Evolutionary conservation across 2,888 invertebrate genomes (phyloP).

Genomic region (Drosophila fulvimacula): DNA sequence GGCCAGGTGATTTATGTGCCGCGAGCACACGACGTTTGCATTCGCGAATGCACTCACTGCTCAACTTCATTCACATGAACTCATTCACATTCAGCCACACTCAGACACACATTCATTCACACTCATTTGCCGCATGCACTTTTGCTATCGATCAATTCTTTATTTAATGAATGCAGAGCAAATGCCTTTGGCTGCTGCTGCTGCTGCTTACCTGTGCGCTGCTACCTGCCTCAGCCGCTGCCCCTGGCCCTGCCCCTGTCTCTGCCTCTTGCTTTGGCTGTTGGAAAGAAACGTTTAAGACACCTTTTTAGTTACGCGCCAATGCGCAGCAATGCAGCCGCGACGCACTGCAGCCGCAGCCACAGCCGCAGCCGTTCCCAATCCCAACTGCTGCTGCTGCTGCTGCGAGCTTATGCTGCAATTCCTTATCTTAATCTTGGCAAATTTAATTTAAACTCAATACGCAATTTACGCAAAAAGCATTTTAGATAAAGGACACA

Average conservation of each 20-base stretch:
- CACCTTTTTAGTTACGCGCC: slow-evolving; percentile 74
- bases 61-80: no score
- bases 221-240: slow-evolving; percentile 4
- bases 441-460: slow-evolving; percentile 81
- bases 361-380: slow-evolving; percentile 5
- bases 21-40: not conserved
- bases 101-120: slow-evolving; percentile 32
- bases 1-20: slow-evolving; percentile 37
- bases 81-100: not conserved
- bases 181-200: slow-evolving; percentile 11
- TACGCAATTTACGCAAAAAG: slow-evolving; percentile 82
- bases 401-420: slow-evolving; percentile 55
- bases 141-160: slow-evolving; percentile 51
- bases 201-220: slow-evolving; percentile 18
- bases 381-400: slow-evolving; percentile 10
- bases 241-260: not conserved
- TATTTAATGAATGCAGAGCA: slow-evolving; percentile 32
- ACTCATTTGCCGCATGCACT: slow-evolving; percentile 46
- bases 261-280: slow-evolving; percentile 4
- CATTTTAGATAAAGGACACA: slow-evolving; percentile 80
- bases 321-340: slow-evolving; percentile 61
- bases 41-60: not conserved
- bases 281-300: slow-evolving; percentile 69
- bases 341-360: slow-evolving; percentile 28
- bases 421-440: slow-evolving; percentile 80